Evolutionary conservation across 2,113 vertebrate species (phyloP), one percentile per base, ranked within the genome.

Genomic region (Amphiprion percula): DNA sequence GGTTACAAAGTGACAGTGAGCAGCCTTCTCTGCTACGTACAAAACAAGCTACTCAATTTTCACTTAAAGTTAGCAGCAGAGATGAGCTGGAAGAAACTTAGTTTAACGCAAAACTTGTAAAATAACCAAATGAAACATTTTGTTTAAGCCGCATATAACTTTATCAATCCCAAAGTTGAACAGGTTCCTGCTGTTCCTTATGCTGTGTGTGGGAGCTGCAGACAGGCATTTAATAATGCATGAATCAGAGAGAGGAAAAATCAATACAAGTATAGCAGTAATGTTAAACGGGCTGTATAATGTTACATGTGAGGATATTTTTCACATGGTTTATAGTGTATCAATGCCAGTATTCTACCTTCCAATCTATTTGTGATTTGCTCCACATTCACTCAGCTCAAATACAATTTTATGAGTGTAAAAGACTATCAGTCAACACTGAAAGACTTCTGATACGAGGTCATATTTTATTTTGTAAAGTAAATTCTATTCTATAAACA

Each of bases 201-300:
- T 23, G 5, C 63, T 63, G 74, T 70, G 81, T 73, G 83, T 71
- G 14, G 49, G 68, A 78, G 74, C 67, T 87, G 78, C 64, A 85
- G 85, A 87, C 69, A 78, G 60, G 55, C 68, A 55, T 83, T 93
- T 83, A 93, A 93, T 92, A 93, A 92, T 92, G 74, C 76, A 93
- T 88, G 88, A 90, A 70, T 53, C 58, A 55, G 16, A 79, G 74
- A 26, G 14, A 59, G 73, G 55, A 59, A 80, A 87, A 90, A 90
- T 93, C 88, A 85, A 91, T 91, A 86, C 33, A 14, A 59, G 73
- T 28, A 70, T 41, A 82, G 83, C 52, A 54, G 77, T 30, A 74
- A 84, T 81, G 47, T 70, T 59, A 53, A 33, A 26, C 24, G 85
- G 68, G 85, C 77, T 37, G 74, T 84, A 83, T 92, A 78, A 79